phyloP scores from a whole-genome alignment of 2,888 invertebrate genomes.

The Carpatolechia fugitivella region DNA sequence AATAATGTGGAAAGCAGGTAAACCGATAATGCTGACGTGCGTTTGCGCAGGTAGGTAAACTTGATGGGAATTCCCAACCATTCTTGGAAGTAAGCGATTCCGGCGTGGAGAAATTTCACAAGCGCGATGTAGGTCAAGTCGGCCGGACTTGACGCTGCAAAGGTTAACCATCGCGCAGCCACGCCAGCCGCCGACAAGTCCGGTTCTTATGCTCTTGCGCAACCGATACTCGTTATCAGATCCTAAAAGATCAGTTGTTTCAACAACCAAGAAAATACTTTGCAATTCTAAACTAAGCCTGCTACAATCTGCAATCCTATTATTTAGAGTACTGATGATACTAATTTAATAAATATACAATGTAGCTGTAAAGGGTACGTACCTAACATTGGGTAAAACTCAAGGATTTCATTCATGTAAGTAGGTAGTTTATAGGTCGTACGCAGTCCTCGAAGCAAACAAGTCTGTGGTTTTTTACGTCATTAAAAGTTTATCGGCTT shows the following conservation, averaged over 20 bases:
- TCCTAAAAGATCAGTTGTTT: conserved; percentile 64
- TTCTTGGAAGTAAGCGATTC: conserved; percentile 62
- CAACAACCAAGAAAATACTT: conserved; percentile 33
- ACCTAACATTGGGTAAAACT: conserved; percentile 40
- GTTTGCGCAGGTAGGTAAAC: conserved; percentile 24
- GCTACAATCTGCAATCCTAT: too few relatives aligned
- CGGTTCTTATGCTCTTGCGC: conserved; percentile 64
- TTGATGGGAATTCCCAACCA: conserved; percentile 63
- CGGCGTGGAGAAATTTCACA: conserved; percentile 74
- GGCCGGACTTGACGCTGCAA: conserved; percentile 71
- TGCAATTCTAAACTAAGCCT: too few relatives aligned
- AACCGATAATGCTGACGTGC: conserved; percentile 22
- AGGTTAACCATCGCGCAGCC: conserved; percentile 63
- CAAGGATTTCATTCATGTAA: conserved; percentile 66
- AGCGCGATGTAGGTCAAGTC: conserved; percentile 73
- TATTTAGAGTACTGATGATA: background rate
- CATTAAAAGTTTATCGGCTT: conserved; percentile 1
- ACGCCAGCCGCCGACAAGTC: conserved; percentile 49
- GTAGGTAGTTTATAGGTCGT: background rate
- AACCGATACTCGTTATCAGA: conserved; percentile 69
- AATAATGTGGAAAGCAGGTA: conserved; percentile 33
- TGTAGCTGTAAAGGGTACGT: too few relatives aligned
- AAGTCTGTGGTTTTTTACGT: conserved; percentile 44
- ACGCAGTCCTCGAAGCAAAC: conserved; percentile 30
- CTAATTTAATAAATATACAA: too few relatives aligned